Evolutionary conservation across 2,797 vertebrate species (phyloP).

Genomic region (Poecilia picta): DNA sequence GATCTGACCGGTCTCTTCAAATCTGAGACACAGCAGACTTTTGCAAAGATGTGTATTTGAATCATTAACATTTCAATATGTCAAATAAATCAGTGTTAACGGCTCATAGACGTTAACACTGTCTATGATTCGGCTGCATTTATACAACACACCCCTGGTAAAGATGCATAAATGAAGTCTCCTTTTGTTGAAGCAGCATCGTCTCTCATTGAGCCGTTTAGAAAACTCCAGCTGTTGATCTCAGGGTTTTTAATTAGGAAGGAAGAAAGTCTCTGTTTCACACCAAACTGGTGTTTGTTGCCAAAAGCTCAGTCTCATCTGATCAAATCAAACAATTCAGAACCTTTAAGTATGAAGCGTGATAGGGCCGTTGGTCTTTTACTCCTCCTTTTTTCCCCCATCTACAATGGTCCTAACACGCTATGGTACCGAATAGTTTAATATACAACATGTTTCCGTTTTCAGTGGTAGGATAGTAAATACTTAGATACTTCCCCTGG

Average conservation of each 20-base stretch:
- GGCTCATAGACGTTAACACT: too few relatives aligned
- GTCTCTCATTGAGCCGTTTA: not conserved
- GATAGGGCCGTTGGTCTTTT: too few relatives aligned
- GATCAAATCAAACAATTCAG: not conserved
- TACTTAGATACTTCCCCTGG: not conserved
- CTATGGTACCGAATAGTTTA: too few relatives aligned
- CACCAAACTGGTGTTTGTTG: not conserved
- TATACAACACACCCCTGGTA: not conserved
- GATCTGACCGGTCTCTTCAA: not conserved
- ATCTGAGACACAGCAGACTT: conserved; percentile 3
- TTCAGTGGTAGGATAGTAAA: not conserved
- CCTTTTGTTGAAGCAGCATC: not conserved
- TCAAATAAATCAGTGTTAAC: not conserved
- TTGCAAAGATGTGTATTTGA: not conserved
- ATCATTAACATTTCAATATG: not conserved
- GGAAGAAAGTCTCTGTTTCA: not conserved
- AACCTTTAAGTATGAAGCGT: not conserved
- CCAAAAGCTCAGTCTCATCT: not conserved
- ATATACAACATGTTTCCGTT: not conserved
- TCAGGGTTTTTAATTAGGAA: not conserved
- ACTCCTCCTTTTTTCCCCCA: too few relatives aligned
- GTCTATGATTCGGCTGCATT: not conserved
- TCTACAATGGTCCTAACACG: too few relatives aligned
- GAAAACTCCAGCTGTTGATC: not conserved
- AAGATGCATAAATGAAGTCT: not conserved